phyloP scores from a whole-genome alignment of 2,888 invertebrate species.

The Latrodectus hesperus region DNA sequence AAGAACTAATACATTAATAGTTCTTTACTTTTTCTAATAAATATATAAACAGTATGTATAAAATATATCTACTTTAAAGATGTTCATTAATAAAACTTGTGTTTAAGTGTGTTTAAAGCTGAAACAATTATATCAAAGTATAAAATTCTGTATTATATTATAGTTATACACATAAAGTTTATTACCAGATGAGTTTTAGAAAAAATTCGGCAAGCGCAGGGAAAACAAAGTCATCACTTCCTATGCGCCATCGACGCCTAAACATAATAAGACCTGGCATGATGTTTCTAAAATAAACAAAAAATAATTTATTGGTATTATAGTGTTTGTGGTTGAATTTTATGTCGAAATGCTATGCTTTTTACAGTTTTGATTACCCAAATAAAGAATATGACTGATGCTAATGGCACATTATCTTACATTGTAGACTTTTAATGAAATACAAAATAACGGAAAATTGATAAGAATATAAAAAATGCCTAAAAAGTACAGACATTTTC shows the following conservation, averaged over 20 bases:
- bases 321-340: background rate
- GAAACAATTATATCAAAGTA: too few species aligned
- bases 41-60: too few species aligned
- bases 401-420: background rate
- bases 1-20: too few species aligned
- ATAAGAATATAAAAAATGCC: too few species aligned
- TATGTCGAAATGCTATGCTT: background rate
- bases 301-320: background rate
- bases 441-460: background rate
- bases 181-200: slow-evolving; percentile 76
- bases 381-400: background rate
- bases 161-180: too few species aligned
- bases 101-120: too few species aligned
- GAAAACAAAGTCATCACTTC: slow-evolving; percentile 93
- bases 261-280: slow-evolving; percentile 93
- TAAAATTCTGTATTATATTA: too few species aligned
- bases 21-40: too few species aligned
- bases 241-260: slow-evolving; percentile 91
- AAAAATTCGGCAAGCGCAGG: slow-evolving; percentile 79
- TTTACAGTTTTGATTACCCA: background rate
- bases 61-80: too few species aligned
- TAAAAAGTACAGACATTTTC: too few species aligned
- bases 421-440: background rate
- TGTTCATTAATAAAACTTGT: too few species aligned
- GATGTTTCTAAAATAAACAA: slow-evolving; percentile 10